Evolutionary conservation across 2,888 invertebrate species (phyloP).

Genomic region (Hydroisotoma schaefferi): DNA sequence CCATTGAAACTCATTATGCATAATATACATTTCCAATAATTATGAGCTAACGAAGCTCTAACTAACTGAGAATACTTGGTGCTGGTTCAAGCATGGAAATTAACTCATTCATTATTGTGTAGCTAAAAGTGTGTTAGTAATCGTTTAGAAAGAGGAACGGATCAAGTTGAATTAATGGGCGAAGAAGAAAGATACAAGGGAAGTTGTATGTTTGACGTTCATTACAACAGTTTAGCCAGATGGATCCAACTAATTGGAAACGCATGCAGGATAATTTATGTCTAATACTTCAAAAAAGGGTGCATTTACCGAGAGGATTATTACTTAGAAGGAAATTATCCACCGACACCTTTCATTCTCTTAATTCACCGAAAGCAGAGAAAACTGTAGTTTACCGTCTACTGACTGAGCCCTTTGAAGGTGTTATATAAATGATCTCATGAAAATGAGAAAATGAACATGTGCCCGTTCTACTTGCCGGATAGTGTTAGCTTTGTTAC

Average conservation of each 20-base stretch:
- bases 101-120: too few relatives aligned
- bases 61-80: not conserved
- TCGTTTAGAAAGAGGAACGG: too few relatives aligned
- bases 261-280: conserved; percentile 17
- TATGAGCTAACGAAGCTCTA: not conserved
- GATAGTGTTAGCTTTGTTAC: too few relatives aligned
- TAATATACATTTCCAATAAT: too few relatives aligned
- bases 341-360: conserved; percentile 34
- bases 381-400: not conserved
- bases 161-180: too few relatives aligned
- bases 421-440: conserved; percentile 2
- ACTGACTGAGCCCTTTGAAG: not conserved
- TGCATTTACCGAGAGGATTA: not conserved
- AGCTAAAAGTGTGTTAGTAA: too few relatives aligned
- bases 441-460: not conserved
- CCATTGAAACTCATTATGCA: too few relatives aligned
- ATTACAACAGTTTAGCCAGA: conserved; percentile 8
- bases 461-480: conserved; percentile 1
- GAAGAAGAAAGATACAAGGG: too few relatives aligned
- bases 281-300: conserved; percentile 2
- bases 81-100: too few relatives aligned
- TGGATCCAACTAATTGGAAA: conserved; percentile 12
- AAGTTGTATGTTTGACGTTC: not conserved
- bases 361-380: conserved; percentile 21
- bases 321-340: conserved; percentile 28